Conservation (phyloP, 2,888 invertebrate species). For the Alitta virens region DNA sequence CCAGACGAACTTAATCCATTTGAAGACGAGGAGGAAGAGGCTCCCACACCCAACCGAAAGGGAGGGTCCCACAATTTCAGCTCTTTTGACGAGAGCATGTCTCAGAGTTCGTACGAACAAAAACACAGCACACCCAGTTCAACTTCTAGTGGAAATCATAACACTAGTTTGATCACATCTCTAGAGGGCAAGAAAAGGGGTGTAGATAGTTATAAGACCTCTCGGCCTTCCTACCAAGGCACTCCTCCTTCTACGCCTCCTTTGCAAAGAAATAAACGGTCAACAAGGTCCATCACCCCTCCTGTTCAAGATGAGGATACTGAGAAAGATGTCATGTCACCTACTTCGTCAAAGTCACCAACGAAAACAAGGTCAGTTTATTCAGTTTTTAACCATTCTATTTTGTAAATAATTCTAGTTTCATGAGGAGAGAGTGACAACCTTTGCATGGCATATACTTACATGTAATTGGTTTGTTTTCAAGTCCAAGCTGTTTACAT, state of each 20-base stretch:
- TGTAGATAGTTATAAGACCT: neutral
- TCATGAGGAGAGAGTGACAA: too few species aligned
- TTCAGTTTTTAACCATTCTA: too few species aligned
- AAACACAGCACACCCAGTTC: neutral
- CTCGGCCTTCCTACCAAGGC: constrained; percentile 43
- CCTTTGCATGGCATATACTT: too few species aligned
- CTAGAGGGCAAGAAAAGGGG: too few species aligned
- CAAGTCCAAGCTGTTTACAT: too few species aligned
- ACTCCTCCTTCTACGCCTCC: constrained; percentile 45
- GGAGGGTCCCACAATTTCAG: too few species aligned
- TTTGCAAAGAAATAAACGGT: constrained; percentile 14
- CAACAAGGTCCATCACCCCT: constrained; percentile 8
- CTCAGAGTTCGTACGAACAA: neutral
- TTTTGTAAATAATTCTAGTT: too few species aligned
- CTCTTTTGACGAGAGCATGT: neutral
- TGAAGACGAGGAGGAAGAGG: constrained; percentile 36
- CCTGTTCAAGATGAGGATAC: neutral
- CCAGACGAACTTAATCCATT: constrained; percentile 33
- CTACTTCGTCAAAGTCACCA: too few species aligned
- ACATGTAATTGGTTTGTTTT: too few species aligned
- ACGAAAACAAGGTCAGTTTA: too few species aligned
- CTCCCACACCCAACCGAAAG: too few species aligned
- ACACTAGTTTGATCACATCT: neutral
- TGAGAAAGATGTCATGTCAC: too few species aligned
- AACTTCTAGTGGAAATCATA: neutral